These are phyloP conservation scores for Disparrhopalites patrizii DNA, from an alignment of 2,888 invertebrate genomes.

Conservation along the genomic window DNA sequence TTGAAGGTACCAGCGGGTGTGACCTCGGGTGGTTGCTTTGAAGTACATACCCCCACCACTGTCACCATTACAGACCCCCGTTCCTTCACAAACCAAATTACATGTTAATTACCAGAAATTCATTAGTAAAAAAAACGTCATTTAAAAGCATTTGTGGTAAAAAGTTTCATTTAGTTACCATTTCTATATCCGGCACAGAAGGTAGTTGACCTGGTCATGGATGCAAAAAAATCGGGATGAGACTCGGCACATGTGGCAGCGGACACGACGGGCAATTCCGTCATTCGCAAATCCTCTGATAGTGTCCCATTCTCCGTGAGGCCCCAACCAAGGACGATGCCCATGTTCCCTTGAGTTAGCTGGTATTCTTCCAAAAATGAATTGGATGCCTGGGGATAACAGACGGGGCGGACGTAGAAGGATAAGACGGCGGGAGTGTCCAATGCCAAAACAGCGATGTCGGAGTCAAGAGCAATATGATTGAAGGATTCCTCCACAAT, in stretches of 20 bases:
- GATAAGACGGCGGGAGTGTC: constrained; percentile 52
- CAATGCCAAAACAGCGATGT: constrained; percentile 57
- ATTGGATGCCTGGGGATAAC: constrained; percentile 50
- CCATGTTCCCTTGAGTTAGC: constrained; percentile 46
- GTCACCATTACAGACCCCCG: constrained; percentile 60
- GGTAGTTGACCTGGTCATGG: constrained; percentile 47
- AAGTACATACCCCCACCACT: constrained; percentile 62
- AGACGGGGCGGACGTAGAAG: constrained; percentile 56
- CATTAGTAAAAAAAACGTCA: neutral
- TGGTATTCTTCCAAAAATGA: constrained; percentile 46
- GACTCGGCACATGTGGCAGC: constrained; percentile 41
- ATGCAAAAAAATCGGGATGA: constrained; percentile 45
- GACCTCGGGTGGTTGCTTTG: constrained; percentile 50
- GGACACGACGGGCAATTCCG: constrained; percentile 45
- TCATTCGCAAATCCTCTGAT: constrained; percentile 39
- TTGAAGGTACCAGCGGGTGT: constrained; percentile 51
- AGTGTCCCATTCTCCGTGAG: constrained; percentile 57
- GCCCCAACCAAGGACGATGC: constrained; percentile 57
- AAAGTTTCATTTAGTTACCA: constrained; percentile 27
- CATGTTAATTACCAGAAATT: neutral
- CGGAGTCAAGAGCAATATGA: constrained; percentile 53
- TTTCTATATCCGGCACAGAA: constrained; percentile 47
- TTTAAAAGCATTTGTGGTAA: neutral
- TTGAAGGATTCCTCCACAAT: constrained; percentile 47
- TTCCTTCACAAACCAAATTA: constrained; percentile 22